phyloP scores from a whole-genome alignment of 2,797 vertebrate genomes.

The Tachyglossus aculeatus region DNA sequence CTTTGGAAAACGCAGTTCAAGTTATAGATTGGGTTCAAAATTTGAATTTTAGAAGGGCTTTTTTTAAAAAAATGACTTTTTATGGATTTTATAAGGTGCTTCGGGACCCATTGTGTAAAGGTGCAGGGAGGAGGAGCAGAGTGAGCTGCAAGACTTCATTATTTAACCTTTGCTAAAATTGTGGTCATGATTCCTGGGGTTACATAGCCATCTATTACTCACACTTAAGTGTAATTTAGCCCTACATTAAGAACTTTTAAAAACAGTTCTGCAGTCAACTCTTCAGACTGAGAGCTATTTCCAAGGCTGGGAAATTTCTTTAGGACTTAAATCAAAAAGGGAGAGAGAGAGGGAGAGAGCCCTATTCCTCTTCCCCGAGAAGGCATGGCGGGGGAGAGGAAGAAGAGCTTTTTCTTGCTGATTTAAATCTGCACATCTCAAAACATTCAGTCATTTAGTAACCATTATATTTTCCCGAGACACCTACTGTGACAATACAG shows the following conservation, averaged over 20 bases:
- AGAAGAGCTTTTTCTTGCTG: slow-evolving; percentile 17
- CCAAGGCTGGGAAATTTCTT: neutral
- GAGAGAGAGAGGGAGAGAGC: neutral
- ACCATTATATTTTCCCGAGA: neutral
- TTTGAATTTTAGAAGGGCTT: neutral
- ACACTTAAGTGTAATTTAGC: neutral
- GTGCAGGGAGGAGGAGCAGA: no score
- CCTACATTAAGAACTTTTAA: neutral
- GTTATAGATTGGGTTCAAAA: neutral
- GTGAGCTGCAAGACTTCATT: neutral
- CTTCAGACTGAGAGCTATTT: neutral
- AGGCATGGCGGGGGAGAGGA: neutral
- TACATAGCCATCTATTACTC: neutral
- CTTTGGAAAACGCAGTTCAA: no score
- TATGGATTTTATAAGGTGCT: neutral
- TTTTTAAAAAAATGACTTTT: neutral
- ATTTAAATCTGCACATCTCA: slow-evolving; percentile 43
- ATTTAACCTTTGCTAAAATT: neutral
- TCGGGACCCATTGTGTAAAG: neutral
- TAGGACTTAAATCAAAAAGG: neutral
- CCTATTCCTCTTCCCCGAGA: no score
- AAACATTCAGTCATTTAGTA: no score
- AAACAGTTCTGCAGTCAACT: neutral
- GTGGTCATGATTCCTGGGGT: neutral
- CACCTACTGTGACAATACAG: neutral